Percentiles rank a stretch among this genome's conserved stretches.
Evolutionary conservation across 2,113 vertebrate species (phyloP).

Genomic region (Pollimyrus isidori): DNA sequence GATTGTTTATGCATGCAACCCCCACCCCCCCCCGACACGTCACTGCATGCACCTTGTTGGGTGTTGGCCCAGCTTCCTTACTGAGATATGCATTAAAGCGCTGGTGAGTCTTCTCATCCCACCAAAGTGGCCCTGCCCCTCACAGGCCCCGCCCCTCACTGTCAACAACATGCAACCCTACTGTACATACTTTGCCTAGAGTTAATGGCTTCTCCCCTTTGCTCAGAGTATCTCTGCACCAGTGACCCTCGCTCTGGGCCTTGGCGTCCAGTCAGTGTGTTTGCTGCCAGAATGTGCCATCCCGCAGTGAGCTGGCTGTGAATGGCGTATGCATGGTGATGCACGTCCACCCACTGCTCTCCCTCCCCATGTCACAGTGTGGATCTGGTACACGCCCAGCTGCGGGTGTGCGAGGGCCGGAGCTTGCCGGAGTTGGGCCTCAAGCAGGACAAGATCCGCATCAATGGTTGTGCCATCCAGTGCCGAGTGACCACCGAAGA

Average conservation of each 20-base stretch:
- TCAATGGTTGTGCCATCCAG: conserved; percentile 71
- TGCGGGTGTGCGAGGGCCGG: conserved; percentile 62
- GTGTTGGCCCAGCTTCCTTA: neutral
- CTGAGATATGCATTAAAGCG: neutral
- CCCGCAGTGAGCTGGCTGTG: neutral
- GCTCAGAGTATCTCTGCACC: neutral
- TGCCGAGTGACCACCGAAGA: conserved; percentile 74
- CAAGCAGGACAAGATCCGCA: conserved; percentile 61
- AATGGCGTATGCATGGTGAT: neutral
- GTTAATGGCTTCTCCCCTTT: neutral
- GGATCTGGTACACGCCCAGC: conserved; percentile 70
- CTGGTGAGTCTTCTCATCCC: neutral
- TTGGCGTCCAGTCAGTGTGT: neutral
- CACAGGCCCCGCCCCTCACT: neutral
- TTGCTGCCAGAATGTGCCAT: neutral
- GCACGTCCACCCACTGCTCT: neutral
- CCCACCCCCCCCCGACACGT: neutral
- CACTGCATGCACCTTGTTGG: neutral
- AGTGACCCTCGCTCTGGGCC: neutral
- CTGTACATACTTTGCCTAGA: conserved; percentile 20
- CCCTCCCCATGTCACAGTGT: conserved; percentile 45
- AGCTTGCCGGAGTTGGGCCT: conserved; percentile 64
- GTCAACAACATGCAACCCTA: conserved; percentile 12
- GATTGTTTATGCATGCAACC: neutral
- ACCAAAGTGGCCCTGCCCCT: neutral